Base-by-base conservation (phyloP, 1,140 invertebrate species). In the Subanguina moxae region DNA sequence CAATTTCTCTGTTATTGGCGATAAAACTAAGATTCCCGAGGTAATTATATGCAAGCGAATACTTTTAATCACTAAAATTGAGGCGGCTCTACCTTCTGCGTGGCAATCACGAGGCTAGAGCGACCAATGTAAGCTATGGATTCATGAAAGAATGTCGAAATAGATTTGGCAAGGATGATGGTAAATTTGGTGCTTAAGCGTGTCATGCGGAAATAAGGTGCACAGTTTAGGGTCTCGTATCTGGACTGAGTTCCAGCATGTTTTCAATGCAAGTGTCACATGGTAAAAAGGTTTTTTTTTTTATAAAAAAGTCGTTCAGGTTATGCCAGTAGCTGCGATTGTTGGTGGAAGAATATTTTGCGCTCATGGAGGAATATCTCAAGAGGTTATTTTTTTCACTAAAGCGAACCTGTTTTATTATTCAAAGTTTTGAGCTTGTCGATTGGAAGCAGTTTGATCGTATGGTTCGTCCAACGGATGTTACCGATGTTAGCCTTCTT, bases 81-180 rank as follows among this genome's bases (percentile, higher is more conserved):
- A 38, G 48, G 23, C 48, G 48, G 3, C 3, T 52, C n/a, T 52
- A 52, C 17, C 48, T 52, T 52, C 48, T 52, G 3, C 48, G 48
- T 52, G 48, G 48, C n/a, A 52, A 52, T 52, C 48, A 52, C 15
- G 48, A 52, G 23, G 48, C 48, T 15, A 45, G 48, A 52, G 48
- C 48, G 3, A 52, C 48, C 3, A 52, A 52, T 15, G 23, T 52
- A 3, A 19, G n/a, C n/a, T 52, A 52, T 25, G 48, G 48, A 15
- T 52, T 52, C 23, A 52, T 52, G 48, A 25, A 52, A 15, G 48
- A 52, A 52, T 52, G 48, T 15, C n/a, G 23, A 52, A 45, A 52
- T 52, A 52, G 48, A 52, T 52, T 21, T 25, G 48, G 48, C 3
- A 52, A 52, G 23, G 48, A 52, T 5, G 48, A 52, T 21, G 48